phyloP scores from a whole-genome alignment of 2,113 vertebrate genomes.

The Apteryx mantelli region DNA sequence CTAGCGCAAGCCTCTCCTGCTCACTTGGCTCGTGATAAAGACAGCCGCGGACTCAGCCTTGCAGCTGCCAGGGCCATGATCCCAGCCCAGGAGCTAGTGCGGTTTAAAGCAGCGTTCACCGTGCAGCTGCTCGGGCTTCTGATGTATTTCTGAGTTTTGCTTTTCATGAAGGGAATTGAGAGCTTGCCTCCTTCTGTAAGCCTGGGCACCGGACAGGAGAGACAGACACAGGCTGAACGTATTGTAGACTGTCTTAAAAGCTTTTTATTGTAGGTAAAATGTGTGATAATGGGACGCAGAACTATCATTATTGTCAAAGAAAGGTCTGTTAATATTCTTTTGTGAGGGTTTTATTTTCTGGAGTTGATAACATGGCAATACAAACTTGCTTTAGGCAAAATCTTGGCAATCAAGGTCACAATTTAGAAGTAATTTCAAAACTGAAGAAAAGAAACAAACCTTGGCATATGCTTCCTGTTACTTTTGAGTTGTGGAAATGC shows the following conservation, averaged over 20 bases:
- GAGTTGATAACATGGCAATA: conserved; percentile 36
- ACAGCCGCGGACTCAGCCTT: background rate
- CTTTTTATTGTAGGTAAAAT: conserved; percentile 24
- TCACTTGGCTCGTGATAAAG: background rate
- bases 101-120: background rate
- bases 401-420: conserved; percentile 52
- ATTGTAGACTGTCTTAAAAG: conserved; percentile 40
- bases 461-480: background rate
- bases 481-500: background rate
- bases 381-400: conserved; percentile 45
- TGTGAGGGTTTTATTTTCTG: conserved; percentile 38
- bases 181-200: background rate
- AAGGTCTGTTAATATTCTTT: conserved; percentile 52
- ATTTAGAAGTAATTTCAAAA: conserved; percentile 38
- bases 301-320: conserved; percentile 70
- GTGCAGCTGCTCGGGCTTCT: rapidly evolving
- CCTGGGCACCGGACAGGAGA: background rate
- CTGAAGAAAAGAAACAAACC: background rate
- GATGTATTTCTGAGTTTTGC: background rate
- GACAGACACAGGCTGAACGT: conserved; percentile 47
- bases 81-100: background rate
- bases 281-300: conserved; percentile 55
- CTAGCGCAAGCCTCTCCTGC: background rate
- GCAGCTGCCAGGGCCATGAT: rapidly evolving
- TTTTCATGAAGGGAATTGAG: background rate